Conservation (phyloP, 2,113 vertebrate species). For the Datnioides undecimradiatus region DNA sequence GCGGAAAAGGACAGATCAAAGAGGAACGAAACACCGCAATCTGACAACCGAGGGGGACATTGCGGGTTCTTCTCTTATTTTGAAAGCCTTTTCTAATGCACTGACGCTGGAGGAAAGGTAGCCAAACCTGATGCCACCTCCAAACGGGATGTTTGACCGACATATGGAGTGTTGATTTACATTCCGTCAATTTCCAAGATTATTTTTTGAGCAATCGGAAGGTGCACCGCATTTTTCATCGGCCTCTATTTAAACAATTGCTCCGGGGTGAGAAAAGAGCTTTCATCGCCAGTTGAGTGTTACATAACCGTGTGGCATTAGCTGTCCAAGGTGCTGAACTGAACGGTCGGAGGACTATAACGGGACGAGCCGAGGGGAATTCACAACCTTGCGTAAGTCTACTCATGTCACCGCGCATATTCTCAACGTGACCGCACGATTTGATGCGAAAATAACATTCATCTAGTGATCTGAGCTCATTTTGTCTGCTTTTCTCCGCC, state of each 20-base stretch:
- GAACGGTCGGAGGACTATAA: slow-evolving; percentile 56
- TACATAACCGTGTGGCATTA: slow-evolving; percentile 80
- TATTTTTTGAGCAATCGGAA: not conserved
- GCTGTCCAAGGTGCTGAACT: slow-evolving; percentile 82
- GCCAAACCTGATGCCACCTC: slow-evolving; percentile 42
- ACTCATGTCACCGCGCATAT: slow-evolving; percentile 41
- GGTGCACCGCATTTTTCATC: slow-evolving; percentile 27
- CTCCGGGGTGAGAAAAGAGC: slow-evolving; percentile 45
- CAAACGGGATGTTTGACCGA: slow-evolving; percentile 54
- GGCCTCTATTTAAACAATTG: slow-evolving; percentile 10
- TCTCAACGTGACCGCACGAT: slow-evolving; percentile 53
- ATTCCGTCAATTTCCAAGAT: slow-evolving; percentile 19
- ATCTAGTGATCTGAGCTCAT: slow-evolving; percentile 15
- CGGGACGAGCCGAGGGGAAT: slow-evolving; percentile 65
- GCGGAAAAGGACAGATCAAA: slow-evolving; percentile 5
- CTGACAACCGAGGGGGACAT: slow-evolving; percentile 6
- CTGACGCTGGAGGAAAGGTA: slow-evolving; percentile 22
- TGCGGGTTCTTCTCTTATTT: slow-evolving; percentile 35
- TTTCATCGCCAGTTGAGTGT: slow-evolving; percentile 62
- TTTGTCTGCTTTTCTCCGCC: slow-evolving; percentile 47
- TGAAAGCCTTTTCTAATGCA: slow-evolving; percentile 39
- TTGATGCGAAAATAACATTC: slow-evolving; percentile 5
- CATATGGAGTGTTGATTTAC: slow-evolving; percentile 56
- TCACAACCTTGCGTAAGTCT: slow-evolving; percentile 76
- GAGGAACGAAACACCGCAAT: slow-evolving; percentile 15